Evolutionary conservation across 2,113 vertebrate genomes (phyloP).

Genomic region (Sardina pilchardus): DNA sequence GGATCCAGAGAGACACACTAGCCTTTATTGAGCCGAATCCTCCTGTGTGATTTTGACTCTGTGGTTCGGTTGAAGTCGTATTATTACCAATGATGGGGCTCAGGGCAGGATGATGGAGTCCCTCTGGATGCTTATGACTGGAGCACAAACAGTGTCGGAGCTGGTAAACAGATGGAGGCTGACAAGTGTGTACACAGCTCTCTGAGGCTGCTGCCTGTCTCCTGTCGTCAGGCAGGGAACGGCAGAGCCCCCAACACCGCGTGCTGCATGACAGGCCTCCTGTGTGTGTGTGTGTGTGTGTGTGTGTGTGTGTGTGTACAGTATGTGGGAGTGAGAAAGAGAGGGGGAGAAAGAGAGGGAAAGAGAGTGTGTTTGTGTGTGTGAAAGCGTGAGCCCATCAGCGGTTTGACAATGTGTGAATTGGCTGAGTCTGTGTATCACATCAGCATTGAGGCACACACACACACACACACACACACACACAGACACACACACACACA

Average conservation of each 20-base stretch:
- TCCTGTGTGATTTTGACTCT: background rate
- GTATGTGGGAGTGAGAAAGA: background rate
- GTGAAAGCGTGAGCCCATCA: background rate
- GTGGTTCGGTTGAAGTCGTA: background rate
- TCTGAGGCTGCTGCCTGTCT: background rate
- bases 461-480: too few species aligned
- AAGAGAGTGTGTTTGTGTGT: background rate
- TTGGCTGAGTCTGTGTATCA: too few species aligned
- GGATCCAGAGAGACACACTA: background rate
- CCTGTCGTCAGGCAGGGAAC: background rate
- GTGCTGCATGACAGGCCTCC: background rate
- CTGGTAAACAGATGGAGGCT: background rate
- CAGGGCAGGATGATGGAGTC: background rate
- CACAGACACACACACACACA: too few species aligned
- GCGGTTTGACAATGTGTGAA: too few species aligned
- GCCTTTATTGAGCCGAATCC: background rate
- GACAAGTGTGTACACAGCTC: background rate
- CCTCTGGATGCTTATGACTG: background rate
- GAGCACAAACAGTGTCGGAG: background rate
- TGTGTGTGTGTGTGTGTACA: background rate
- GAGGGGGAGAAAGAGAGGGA: background rate
- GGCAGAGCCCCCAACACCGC: background rate
- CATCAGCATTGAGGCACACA: too few species aligned
- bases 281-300: background rate
- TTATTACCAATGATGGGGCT: background rate